A percentile compares a stretch with the other conserved stretches of the same genome.
These are phyloP conservation scores for Anastatus disparis DNA, from an alignment of 1,140 invertebrate species.

Conservation along the genomic window DNA sequence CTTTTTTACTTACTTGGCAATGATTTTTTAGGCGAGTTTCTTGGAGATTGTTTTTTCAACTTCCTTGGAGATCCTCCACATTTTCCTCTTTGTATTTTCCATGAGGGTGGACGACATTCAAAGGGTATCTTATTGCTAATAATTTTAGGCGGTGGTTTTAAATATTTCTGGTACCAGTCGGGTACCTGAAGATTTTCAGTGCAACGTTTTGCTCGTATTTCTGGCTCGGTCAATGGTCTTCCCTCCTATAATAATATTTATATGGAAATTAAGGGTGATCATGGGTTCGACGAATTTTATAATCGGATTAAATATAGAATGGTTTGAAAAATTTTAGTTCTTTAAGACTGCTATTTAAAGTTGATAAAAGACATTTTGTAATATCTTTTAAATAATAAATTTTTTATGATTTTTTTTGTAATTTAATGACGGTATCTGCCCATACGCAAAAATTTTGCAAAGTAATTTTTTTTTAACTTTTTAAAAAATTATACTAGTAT, in stretches of 20 bases:
- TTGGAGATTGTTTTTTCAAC: neutral
- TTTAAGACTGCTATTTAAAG: too few relatives aligned
- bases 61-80: neutral
- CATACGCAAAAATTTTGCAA: too few relatives aligned
- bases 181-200: conserved; percentile 69
- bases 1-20: too few relatives aligned
- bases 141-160: conserved; percentile 44
- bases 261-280: neutral
- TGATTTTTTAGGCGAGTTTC: neutral
- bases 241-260: conserved; percentile 27
- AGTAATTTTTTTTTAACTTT: too few relatives aligned
- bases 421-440: too few relatives aligned
- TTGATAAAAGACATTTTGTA: too few relatives aligned
- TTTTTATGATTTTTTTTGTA: too few relatives aligned
- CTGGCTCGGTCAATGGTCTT: conserved; percentile 62
- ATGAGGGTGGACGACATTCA: conserved; percentile 39
- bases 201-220: conserved; percentile 68
- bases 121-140: conserved; percentile 42
- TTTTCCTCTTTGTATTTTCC: conserved; percentile 36
- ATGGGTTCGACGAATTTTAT: too few relatives aligned
- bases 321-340: too few relatives aligned
- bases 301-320: too few relatives aligned
- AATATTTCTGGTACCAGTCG: conserved; percentile 66
- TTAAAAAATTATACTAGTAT: too few relatives aligned
- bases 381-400: too few relatives aligned